Conservation (phyloP, 2,113 vertebrate species). For the Brienomyrus brachyistius region DNA sequence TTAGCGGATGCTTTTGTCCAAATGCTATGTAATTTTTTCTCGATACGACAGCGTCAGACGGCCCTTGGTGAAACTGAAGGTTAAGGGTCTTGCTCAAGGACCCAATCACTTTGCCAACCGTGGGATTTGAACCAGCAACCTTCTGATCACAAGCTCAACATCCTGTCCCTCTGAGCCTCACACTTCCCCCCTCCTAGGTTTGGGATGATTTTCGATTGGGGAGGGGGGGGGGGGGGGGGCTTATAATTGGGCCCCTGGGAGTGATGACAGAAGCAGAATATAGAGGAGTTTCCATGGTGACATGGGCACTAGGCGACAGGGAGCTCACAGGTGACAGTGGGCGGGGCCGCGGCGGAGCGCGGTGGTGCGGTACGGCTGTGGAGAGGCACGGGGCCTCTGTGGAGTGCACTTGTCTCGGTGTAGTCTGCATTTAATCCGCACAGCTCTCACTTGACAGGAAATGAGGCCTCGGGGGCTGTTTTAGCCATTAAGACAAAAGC, state of each 20-base stretch:
- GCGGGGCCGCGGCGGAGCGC: background rate
- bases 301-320: background rate
- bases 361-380: background rate
- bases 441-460: background rate
- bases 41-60: background rate
- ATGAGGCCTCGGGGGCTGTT: slow-evolving; percentile 2
- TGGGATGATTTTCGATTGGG: background rate
- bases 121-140: background rate
- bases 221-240: background rate
- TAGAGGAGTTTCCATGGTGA: background rate
- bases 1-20: background rate
- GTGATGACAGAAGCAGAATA: background rate
- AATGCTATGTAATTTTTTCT: background rate
- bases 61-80: background rate
- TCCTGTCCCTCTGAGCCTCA: background rate
- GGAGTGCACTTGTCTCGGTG: background rate
- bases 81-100: background rate
- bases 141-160: background rate
- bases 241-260: background rate
- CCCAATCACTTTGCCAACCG: background rate
- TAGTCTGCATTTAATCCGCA: background rate
- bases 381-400: background rate
- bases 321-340: background rate
- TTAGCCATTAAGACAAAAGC: slow-evolving; percentile 23
- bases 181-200: background rate